Percentiles rank a stretch among this genome's conserved stretches.
Conservation (phyloP, 2,113 vertebrate species). For the Rhinoptilus africanus region DNA sequence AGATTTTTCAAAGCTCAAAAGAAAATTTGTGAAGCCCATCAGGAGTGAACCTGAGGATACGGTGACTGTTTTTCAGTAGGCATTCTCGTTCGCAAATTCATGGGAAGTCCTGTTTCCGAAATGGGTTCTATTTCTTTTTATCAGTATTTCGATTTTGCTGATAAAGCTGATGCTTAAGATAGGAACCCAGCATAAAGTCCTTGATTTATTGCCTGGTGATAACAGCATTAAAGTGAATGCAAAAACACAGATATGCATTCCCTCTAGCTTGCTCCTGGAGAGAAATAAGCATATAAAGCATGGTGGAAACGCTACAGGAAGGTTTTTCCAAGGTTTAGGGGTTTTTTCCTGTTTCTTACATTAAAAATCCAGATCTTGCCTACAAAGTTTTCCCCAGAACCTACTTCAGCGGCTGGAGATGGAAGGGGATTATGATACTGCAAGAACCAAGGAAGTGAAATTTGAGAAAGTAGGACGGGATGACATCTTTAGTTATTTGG, state of each 20-base stretch:
- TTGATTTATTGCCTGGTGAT: neutral
- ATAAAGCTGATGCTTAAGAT: neutral
- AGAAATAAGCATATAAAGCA: neutral
- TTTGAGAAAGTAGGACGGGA: neutral
- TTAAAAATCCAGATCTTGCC: neutral
- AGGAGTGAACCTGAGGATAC: neutral
- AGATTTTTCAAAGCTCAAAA: neutral
- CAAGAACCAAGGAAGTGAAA: neutral
- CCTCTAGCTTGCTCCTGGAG: neutral
- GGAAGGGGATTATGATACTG: fast-evolving
- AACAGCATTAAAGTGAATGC: neutral
- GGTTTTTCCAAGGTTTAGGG: neutral
- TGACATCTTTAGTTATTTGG: neutral
- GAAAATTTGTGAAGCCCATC: neutral
- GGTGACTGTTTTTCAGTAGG: neutral
- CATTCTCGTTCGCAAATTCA: neutral
- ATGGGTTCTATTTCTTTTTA: neutral
- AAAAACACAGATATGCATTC: neutral
- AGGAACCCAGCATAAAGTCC: neutral
- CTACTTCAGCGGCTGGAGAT: neutral
- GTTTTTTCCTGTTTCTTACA: neutral
- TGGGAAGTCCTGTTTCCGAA: neutral
- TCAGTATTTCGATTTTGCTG: neutral
- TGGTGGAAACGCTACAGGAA: neutral
- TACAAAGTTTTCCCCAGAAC: neutral